phyloP scores from a whole-genome alignment of 2,797 vertebrate genomes.

The Melanotaenia maccullochi region DNA sequence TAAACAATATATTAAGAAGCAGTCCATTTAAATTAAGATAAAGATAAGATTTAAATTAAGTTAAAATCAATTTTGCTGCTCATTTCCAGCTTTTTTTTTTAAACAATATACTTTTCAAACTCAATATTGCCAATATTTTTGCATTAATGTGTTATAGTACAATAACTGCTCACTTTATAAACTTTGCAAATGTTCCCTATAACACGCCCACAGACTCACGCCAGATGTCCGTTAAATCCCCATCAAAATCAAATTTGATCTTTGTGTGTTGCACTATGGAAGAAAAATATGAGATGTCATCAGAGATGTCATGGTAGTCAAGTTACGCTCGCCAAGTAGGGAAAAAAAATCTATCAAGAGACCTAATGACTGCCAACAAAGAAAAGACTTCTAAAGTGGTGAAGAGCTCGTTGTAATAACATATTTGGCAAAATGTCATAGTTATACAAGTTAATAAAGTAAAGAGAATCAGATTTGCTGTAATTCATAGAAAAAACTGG shows the following conservation, averaged over 20 bases:
- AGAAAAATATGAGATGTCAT: neutral
- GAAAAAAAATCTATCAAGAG: neutral
- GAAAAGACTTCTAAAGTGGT: neutral
- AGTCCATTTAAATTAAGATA: neutral
- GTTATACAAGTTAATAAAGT: neutral
- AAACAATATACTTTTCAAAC: neutral
- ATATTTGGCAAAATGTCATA: neutral
- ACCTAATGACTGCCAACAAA: neutral
- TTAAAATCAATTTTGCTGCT: neutral
- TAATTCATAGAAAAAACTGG: neutral
- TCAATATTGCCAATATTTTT: neutral
- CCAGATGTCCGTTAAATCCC: neutral
- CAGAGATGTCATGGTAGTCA: neutral
- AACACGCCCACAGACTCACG: neutral
- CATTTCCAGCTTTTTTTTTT: neutral
- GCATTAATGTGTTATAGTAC: neutral
- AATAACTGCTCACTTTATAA: neutral
- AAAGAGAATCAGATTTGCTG: neutral
- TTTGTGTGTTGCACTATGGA: neutral
- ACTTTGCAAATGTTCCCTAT: neutral
- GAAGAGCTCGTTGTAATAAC: neutral
- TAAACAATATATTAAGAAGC: conserved; percentile 5
- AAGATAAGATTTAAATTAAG: neutral
- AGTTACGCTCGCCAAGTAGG: neutral
- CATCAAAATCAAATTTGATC: neutral